Evolutionary conservation across 92 coral and sea anemone species (phyloP).

Genomic region (Paramuricea clavata): DNA sequence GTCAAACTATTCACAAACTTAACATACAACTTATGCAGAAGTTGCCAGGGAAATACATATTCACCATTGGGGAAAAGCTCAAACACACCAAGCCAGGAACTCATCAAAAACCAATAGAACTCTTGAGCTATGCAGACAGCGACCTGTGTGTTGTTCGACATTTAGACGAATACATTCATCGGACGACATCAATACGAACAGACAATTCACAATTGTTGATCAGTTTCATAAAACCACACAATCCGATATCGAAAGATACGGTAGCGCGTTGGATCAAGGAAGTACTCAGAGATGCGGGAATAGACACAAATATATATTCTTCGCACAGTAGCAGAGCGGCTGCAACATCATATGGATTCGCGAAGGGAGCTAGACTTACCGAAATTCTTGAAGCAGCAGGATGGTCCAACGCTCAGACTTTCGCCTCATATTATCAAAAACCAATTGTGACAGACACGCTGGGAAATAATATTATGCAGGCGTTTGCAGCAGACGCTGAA

Average conservation of each 20-base stretch:
- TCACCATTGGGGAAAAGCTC: slow-evolving; percentile 11
- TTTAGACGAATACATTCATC: neutral
- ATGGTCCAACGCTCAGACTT: neutral
- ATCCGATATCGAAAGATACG: neutral
- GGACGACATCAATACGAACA: neutral
- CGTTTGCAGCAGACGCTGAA: neutral
- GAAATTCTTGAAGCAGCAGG: slow-evolving; percentile 8
- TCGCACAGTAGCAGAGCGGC: slow-evolving; percentile 16
- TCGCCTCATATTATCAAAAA: slow-evolving; percentile 3
- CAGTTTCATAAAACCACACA: slow-evolving; percentile 2
- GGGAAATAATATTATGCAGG: neutral
- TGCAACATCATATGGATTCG: slow-evolving; percentile 6
- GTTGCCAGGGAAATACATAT: neutral
- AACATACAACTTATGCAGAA: neutral
- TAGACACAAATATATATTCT: neutral
- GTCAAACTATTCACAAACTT: neutral
- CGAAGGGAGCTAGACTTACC: neutral
- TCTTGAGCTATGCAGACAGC: neutral
- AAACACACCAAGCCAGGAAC: slow-evolving; percentile 16
- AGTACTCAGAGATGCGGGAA: neutral
- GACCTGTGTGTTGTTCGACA: slow-evolving; percentile 14
- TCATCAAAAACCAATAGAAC: neutral
- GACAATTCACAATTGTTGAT: neutral
- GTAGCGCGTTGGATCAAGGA: neutral
- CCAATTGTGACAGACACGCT: neutral